Conservation (phyloP, 2,888 invertebrate genomes). For the Laspeyria flexula region DNA sequence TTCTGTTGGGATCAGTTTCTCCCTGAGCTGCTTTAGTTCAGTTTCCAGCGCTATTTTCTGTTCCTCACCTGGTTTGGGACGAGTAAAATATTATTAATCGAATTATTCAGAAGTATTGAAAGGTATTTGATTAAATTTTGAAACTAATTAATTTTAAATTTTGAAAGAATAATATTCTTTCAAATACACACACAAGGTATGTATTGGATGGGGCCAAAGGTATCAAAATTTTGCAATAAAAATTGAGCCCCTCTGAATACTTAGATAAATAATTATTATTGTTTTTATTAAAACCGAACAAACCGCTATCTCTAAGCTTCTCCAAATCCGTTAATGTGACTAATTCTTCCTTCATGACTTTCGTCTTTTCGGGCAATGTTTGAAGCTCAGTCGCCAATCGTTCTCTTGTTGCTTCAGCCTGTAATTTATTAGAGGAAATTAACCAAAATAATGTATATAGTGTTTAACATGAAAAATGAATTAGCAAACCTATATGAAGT, state of each 20-base stretch:
- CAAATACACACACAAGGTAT: too few relatives aligned
- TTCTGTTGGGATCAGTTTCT: slow-evolving; percentile 77
- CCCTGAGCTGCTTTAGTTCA: slow-evolving; percentile 80
- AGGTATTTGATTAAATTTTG: too few relatives aligned
- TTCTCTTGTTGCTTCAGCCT: slow-evolving; percentile 80
- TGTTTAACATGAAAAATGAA: too few relatives aligned
- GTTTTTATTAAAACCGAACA: background rate
- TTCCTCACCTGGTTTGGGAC: slow-evolving; percentile 65
- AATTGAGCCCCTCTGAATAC: too few relatives aligned
- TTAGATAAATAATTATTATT: too few relatives aligned
- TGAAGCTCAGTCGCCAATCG: slow-evolving; percentile 86
- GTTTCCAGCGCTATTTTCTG: slow-evolving; percentile 82
- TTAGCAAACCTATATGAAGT: too few relatives aligned
- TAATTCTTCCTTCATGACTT: slow-evolving; percentile 88
- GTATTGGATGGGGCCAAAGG: too few relatives aligned
- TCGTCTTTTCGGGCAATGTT: slow-evolving; percentile 89
- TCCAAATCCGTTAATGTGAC: slow-evolving; percentile 87
- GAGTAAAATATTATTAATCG: background rate
- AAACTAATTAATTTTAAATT: too few relatives aligned
- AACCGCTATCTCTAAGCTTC: slow-evolving; percentile 76
- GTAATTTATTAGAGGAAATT: background rate
- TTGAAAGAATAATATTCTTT: too few relatives aligned
- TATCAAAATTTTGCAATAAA: too few relatives aligned
- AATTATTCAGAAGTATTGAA: too few relatives aligned
- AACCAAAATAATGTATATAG: too few relatives aligned